Evolutionary conservation across 64 coral and sea anemone species (phyloP), one percentile per base, ranked within the genome.

Genomic region (Montipora capricornis): DNA sequence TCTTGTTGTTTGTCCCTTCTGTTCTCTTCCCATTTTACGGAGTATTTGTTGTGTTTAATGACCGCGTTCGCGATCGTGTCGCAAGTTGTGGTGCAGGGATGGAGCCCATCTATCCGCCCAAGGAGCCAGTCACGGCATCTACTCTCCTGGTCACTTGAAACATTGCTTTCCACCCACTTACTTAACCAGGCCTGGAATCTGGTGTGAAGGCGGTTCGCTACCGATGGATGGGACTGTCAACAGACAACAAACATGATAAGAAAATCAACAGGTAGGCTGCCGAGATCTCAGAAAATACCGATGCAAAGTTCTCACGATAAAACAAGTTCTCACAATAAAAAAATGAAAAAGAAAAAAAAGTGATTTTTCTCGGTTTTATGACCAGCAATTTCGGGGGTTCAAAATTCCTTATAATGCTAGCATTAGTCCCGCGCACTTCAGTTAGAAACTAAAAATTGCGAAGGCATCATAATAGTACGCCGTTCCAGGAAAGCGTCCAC

Each of bases 171-270:
- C 19, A 92, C 58, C 98, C 98, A 99, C 20, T 89, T 89, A 9
- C 94, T 90, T 17, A 99, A 78, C 98, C 98, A 99, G 20, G 82
- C 76, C 61, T 95, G 98, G 87, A 99, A 99, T 89, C 91, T 91
- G 22, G 69, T 68, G 77, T 96, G 92, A 62, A 99, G 89, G 55
- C 92, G 77, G 45, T 85, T 90, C 70, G 93, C 94, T 14, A 99
- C 92, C 12, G 89, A 19, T 48, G 91, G 92, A 88, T 99, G 95
- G 20, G 74, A 73, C 98, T 99, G 51, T 13, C 14, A 51, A 82
- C 9, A 74, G 85, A 94, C 68, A 49, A 75, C 5, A 20, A 71
- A 71, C 4, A 71, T 20, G 68, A 24, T 71, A 15, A 26, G 19
- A 71, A 71, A 71, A 14, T 4, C 17, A 68, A 14, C 0, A 13